phyloP scores from a whole-genome alignment of 2,888 invertebrate species.

The Antheraea yamamai region DNA sequence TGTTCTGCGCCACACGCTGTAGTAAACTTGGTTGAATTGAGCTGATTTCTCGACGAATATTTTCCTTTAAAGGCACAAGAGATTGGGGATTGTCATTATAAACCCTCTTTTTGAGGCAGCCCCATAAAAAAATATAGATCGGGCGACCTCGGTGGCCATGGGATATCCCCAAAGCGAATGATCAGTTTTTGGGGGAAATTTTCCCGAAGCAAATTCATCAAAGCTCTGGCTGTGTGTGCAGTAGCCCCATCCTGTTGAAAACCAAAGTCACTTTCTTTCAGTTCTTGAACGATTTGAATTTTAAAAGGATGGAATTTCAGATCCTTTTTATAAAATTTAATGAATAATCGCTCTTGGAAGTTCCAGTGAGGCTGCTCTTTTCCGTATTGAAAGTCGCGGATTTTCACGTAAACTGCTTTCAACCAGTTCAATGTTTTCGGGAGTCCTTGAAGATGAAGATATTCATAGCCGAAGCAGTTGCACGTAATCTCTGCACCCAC shows the following conservation, averaged over 20 bases:
- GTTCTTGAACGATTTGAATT: constrained; percentile 31
- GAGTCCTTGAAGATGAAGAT: too few species aligned
- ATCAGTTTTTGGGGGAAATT: constrained; percentile 30
- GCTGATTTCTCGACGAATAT: constrained; percentile 32
- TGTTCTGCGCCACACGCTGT: constrained; percentile 34
- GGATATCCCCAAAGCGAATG: constrained; percentile 30
- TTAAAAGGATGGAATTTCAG: not conserved
- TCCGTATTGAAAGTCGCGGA: too few species aligned
- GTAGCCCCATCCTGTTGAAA: constrained; percentile 32
- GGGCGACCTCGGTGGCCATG: constrained; percentile 31
- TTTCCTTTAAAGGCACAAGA: too few species aligned
- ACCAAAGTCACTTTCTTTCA: too few species aligned
- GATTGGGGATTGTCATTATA: constrained; percentile 23
- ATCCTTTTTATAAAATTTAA: not conserved
- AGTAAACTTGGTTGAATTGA: constrained; percentile 31
- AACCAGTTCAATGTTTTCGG: too few species aligned
- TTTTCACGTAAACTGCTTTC: too few species aligned
- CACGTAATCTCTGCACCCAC: too few species aligned
- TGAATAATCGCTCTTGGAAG: too few species aligned
- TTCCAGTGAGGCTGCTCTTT: too few species aligned
- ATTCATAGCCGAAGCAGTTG: too few species aligned
- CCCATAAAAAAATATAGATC: constrained; percentile 32
- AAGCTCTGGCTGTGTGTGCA: too few species aligned
- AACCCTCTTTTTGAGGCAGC: constrained; percentile 27
- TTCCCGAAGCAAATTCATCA: constrained; percentile 28